phyloP scores from a whole-genome alignment of 1,140 invertebrate genomes.

The Archivesica marissinica region DNA sequence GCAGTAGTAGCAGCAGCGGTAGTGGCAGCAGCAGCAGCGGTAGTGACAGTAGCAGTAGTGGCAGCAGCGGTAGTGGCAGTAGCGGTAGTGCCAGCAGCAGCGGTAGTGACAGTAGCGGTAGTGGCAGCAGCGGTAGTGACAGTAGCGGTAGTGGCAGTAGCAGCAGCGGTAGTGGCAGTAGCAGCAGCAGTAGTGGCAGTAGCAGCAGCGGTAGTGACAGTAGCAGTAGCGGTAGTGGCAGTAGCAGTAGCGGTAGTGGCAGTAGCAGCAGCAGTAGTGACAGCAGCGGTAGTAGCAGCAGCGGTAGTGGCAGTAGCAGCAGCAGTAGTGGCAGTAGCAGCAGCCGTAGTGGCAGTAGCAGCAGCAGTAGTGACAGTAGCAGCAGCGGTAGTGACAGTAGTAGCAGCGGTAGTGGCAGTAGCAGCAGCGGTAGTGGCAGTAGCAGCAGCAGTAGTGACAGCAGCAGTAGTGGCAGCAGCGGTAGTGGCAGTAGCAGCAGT shows the following conservation, averaged over 20 bases:
- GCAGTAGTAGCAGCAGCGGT: background rate
- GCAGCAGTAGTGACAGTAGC: background rate
- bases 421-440: slow-evolving; percentile 36
- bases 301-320: background rate
- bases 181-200: background rate
- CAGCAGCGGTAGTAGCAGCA: background rate
- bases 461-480: slow-evolving; percentile 10
- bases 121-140: slow-evolving; percentile 10
- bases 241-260: background rate
- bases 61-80: background rate
- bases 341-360: too few relatives aligned
- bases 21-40: background rate
- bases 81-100: background rate
- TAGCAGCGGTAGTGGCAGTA: background rate
- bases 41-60: background rate
- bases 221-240: background rate
- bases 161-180: slow-evolving; percentile 21
- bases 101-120: background rate
- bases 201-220: slow-evolving; percentile 5
- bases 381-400: too few relatives aligned
- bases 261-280: background rate
- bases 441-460: slow-evolving; percentile 34
- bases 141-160: slow-evolving; percentile 35
- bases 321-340: too few relatives aligned
- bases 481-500: slow-evolving; percentile 16